Evolutionary conservation across 2,797 vertebrate species (phyloP).

Genomic region (Enteromius afrohamiltoni): DNA sequence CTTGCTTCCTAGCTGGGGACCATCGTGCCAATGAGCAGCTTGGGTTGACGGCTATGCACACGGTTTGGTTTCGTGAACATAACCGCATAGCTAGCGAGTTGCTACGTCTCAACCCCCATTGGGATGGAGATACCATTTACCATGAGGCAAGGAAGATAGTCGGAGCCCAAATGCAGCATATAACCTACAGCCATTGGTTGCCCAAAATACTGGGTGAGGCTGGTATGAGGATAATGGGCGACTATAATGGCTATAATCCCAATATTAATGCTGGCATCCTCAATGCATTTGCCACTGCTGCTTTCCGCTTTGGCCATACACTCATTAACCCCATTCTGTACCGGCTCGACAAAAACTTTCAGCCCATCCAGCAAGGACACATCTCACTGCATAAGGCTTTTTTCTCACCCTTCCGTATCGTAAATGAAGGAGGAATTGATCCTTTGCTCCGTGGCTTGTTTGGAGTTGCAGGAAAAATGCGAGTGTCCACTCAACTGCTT

Average conservation of each 20-base stretch:
- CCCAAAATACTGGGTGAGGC: conserved; percentile 95
- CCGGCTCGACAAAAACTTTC: conserved; percentile 89
- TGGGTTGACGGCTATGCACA: conserved; percentile 95
- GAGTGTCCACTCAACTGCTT: conserved; percentile 89
- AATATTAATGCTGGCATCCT: conserved; percentile 90
- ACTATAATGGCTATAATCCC: conserved; percentile 90
- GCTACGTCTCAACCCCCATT: conserved; percentile 93
- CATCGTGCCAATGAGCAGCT: conserved; percentile 96
- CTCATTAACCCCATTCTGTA: conserved; percentile 95
- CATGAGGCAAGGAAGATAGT: conserved; percentile 95
- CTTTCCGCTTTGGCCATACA: conserved; percentile 97
- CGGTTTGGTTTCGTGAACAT: conserved; percentile 96
- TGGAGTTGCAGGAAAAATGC: conserved; percentile 94
- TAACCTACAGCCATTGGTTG: conserved; percentile 96
- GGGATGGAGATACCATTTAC: conserved; percentile 98
- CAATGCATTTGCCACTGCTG: conserved; percentile 94
- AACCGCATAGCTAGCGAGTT: conserved; percentile 93
- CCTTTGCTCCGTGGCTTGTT: conserved; percentile 94
- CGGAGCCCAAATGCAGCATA: conserved; percentile 96
- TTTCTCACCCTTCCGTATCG: conserved; percentile 96
- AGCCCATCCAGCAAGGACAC: conserved; percentile 91
- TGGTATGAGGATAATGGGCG: conserved; percentile 88
- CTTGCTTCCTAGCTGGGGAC: conserved; percentile 96
- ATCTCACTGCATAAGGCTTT: conserved; percentile 95
- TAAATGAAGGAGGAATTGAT: conserved; percentile 98